Percentiles rank a stretch among this genome's conserved stretches.
phyloP scores from a whole-genome alignment of 2,888 invertebrate genomes.

The Stenodema calcarata region DNA sequence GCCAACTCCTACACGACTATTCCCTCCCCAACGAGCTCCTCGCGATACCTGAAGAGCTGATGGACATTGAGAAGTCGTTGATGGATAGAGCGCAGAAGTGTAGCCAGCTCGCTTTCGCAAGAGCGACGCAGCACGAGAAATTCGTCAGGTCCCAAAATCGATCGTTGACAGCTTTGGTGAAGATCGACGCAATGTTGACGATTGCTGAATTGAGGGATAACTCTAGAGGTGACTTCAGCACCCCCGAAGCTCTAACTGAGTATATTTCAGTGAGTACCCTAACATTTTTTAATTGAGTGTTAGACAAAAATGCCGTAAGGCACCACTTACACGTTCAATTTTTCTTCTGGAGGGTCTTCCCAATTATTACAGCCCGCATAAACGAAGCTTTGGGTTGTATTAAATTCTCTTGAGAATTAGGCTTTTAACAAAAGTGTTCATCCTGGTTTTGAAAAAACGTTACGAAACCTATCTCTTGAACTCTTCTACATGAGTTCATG shows the following conservation, averaged over 20 bases:
- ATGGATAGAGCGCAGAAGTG: neutral
- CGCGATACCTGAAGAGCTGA: slow-evolving; percentile 25
- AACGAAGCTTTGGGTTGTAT: too few relatives aligned
- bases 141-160: slow-evolving; percentile 67
- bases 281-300: neutral
- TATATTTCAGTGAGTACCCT: neutral
- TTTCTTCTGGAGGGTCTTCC: too few relatives aligned
- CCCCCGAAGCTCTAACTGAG: slow-evolving; percentile 8
- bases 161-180: slow-evolving; percentile 74
- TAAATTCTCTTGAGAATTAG: too few relatives aligned
- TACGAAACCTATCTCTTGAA: too few relatives aligned
- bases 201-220: slow-evolving; percentile 49
- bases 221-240: neutral
- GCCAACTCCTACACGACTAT: slow-evolving; percentile 31
- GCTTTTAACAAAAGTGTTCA: too few relatives aligned
- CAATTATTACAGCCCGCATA: too few relatives aligned
- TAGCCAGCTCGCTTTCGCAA: neutral
- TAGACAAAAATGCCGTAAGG: neutral
- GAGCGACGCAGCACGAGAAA: slow-evolving; percentile 43
- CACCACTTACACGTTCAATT: neutral
- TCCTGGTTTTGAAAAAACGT: too few relatives aligned
- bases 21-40: slow-evolving; percentile 35
- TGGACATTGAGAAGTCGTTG: slow-evolving; percentile 21
- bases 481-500: too few relatives aligned
- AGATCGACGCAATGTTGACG: slow-evolving; percentile 75